Percentiles rank a stretch among this genome's conserved stretches.
These are phyloP conservation scores for Helicoverpa zea DNA, from an alignment of 1,140 invertebrate genomes.

Conservation along the genomic window DNA sequence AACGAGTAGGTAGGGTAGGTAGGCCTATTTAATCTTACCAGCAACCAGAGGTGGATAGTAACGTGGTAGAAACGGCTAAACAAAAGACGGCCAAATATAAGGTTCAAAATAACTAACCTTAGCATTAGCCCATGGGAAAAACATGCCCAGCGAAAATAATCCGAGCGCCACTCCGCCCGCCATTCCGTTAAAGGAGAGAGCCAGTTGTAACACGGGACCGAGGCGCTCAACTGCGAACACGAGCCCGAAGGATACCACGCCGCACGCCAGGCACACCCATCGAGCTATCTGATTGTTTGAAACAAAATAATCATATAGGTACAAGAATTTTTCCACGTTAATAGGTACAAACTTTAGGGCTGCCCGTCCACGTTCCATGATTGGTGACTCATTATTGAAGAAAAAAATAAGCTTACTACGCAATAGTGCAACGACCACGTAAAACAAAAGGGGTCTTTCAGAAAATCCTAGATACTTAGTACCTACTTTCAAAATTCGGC, in stretches of 20 bases:
- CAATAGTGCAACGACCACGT: too few relatives aligned
- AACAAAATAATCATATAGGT: not conserved
- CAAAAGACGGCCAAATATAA: not conserved
- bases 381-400: too few relatives aligned
- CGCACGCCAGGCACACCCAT: slow-evolving; percentile 82
- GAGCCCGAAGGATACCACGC: slow-evolving; percentile 86
- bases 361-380: too few relatives aligned
- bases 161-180: slow-evolving; percentile 95
- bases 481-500: too few relatives aligned
- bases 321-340: not conserved
- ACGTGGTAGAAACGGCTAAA: not conserved
- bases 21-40: not conserved
- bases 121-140: slow-evolving; percentile 94
- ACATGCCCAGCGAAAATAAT: slow-evolving; percentile 95
- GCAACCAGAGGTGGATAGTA: not conserved
- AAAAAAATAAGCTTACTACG: too few relatives aligned
- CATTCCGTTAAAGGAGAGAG: slow-evolving; percentile 95
- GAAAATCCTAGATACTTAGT: too few relatives aligned
- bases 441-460: too few relatives aligned
- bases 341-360: too few relatives aligned
- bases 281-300: slow-evolving; percentile 74
- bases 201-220: slow-evolving; percentile 94
- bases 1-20: too few relatives aligned
- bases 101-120: slow-evolving; percentile 86
- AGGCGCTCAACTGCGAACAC: slow-evolving; percentile 94